Evolutionary conservation across 2,888 invertebrate genomes (phyloP).

Genomic region (Sesia bembeciformis): DNA sequence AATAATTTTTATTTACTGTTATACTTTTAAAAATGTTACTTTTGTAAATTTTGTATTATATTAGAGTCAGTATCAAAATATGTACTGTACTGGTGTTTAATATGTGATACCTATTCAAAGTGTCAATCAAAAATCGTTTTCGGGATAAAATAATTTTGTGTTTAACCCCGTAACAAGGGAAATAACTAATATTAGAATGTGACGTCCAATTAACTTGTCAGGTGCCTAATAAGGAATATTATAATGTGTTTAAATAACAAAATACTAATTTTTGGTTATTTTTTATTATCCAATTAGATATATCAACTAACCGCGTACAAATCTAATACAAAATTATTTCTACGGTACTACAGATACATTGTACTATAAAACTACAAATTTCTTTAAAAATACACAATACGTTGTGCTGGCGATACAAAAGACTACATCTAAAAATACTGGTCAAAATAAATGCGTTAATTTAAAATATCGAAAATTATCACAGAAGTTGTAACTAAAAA

Average conservation of each 20-base stretch:
- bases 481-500: constrained; percentile 29
- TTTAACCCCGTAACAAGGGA: constrained; percentile 52
- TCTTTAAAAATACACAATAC: constrained; percentile 1
- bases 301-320: constrained; percentile 32
- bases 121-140: constrained; percentile 58
- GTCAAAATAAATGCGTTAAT: constrained; percentile 22
- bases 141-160: constrained; percentile 34
- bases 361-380: constrained; percentile 31
- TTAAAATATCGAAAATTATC: constrained; percentile 33
- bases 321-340: constrained; percentile 6
- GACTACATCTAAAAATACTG: constrained; percentile 41
- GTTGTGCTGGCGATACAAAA: constrained; percentile 32
- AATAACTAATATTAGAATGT: constrained; percentile 21
- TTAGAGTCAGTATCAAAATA: too few species aligned
- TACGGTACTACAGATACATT: constrained; percentile 8
- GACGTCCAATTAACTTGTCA: constrained; percentile 15
- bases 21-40: too few species aligned
- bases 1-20: too few species aligned
- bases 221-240: neutral
- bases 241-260: neutral
- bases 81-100: too few species aligned
- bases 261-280: neutral
- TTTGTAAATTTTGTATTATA: too few species aligned
- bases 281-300: neutral
- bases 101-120: constrained; percentile 39